phyloP scores from a whole-genome alignment of 2,113 vertebrate species.

The Microtus richardsoni region DNA sequence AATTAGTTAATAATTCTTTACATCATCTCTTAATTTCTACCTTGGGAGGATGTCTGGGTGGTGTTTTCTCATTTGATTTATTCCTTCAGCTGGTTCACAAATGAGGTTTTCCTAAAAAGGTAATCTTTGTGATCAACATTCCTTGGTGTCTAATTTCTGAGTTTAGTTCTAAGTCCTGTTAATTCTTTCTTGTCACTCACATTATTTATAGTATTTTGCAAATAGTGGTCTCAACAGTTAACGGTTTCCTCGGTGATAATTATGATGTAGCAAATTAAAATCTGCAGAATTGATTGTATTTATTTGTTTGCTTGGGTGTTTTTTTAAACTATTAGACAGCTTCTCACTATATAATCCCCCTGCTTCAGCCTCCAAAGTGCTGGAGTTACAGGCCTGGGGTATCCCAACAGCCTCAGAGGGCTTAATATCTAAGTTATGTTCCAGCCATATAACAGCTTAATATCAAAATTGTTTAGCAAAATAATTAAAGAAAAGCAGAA shows the following conservation, averaged over 20 bases:
- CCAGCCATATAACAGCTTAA: neutral
- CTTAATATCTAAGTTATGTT: neutral
- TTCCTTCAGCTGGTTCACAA: constrained; percentile 9
- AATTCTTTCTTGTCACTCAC: constrained; percentile 9
- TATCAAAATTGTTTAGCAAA: constrained; percentile 11
- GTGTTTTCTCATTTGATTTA: constrained; percentile 7
- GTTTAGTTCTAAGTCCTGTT: neutral
- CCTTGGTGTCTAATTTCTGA: neutral
- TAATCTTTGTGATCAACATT: neutral
- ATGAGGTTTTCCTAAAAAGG: constrained; percentile 39
- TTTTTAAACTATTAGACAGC: neutral
- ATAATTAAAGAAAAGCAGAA: neutral
- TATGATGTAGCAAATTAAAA: neutral
- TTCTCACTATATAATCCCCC: neutral
- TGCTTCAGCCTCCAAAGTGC: neutral
- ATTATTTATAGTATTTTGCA: neutral
- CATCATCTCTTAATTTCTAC: neutral
- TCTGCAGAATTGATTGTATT: neutral
- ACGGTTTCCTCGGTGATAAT: neutral
- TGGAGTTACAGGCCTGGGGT: too few species aligned
- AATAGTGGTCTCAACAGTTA: neutral
- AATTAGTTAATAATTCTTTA: neutral
- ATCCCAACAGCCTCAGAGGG: neutral
- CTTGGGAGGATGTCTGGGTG: neutral
- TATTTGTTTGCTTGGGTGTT: neutral